These are phyloP conservation scores for Tachysurus fulvidraco DNA, from an alignment of 2,113 vertebrate genomes.

Conservation along the genomic window DNA sequence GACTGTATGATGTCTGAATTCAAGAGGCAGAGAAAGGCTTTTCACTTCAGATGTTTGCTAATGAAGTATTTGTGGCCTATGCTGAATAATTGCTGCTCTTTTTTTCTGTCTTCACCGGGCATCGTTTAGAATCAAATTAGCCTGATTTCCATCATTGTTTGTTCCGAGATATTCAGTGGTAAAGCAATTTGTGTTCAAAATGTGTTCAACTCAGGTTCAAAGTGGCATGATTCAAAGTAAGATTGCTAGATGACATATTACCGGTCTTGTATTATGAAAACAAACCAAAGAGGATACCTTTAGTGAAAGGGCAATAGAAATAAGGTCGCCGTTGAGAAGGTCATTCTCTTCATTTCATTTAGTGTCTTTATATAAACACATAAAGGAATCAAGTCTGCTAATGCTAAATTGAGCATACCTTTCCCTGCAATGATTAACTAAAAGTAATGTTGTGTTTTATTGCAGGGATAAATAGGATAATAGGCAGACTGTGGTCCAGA, in stretches of 20 bases:
- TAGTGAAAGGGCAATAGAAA: not conserved
- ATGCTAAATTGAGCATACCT: not conserved
- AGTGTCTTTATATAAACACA: not conserved
- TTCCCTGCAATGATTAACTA: not conserved
- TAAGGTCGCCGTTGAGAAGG: not conserved
- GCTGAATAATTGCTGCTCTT: slow-evolving; percentile 23
- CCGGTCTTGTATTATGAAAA: not conserved
- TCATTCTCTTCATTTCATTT: not conserved
- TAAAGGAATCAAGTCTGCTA: not conserved
- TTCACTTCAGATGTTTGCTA: not conserved
- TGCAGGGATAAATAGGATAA: not conserved
- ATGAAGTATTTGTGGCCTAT: slow-evolving; percentile 17
- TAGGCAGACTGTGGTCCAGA: not conserved
- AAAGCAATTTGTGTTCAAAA: slow-evolving; percentile 21
- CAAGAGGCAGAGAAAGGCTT: slow-evolving; percentile 8
- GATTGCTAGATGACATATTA: not conserved
- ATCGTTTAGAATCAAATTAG: slow-evolving; percentile 12
- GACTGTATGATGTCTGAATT: slow-evolving; percentile 26
- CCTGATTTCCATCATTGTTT: slow-evolving; percentile 14
- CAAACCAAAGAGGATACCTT: not conserved
- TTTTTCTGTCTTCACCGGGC: not conserved
- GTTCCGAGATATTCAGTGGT: not conserved
- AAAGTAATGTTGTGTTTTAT: not conserved
- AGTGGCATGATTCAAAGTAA: not conserved
- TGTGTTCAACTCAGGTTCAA: slow-evolving; percentile 20